Evolutionary conservation across 2,797 vertebrate species (phyloP).

Genomic region (Capromys pilorides): DNA sequence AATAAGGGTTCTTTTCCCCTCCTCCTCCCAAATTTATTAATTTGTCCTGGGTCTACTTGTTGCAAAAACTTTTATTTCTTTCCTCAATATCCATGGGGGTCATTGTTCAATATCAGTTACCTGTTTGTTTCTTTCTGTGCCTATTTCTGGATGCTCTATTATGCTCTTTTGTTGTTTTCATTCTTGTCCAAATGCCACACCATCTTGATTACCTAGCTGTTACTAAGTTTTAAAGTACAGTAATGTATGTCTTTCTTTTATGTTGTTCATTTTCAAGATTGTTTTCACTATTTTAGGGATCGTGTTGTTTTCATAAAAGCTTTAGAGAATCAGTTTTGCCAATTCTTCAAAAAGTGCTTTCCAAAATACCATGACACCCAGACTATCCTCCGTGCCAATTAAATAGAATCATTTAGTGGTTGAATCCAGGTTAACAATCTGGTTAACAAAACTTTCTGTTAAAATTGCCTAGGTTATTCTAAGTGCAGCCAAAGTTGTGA

Average conservation of each 20-base stretch:
- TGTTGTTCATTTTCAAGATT: neutral
- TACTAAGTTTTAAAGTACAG: slow-evolving; percentile 15
- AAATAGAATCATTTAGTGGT: slow-evolving; percentile 1
- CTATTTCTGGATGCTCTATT: neutral
- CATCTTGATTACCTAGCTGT: too few relatives aligned
- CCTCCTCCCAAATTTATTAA: neutral
- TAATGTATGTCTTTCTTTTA: neutral
- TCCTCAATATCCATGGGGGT: neutral
- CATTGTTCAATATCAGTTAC: slow-evolving; percentile 37
- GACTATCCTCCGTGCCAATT: neutral
- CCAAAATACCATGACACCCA: neutral
- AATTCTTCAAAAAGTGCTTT: slow-evolving; percentile 33
- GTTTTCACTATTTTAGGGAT: neutral
- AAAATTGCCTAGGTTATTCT: neutral
- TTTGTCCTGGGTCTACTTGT: slow-evolving; percentile 3
- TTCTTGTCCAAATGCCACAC: neutral
- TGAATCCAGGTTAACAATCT: slow-evolving; percentile 24
- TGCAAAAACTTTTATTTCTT: neutral
- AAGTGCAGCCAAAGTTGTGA: neutral
- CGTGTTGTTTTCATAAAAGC: slow-evolving; percentile 13
- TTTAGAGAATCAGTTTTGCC: slow-evolving; percentile 31
- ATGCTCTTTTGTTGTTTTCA: slow-evolving; percentile 7
- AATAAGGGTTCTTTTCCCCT: too few relatives aligned
- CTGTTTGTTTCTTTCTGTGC: slow-evolving; percentile 2
- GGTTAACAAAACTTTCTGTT: neutral